Percentiles rank a stretch among this genome's conserved stretches.
phyloP scores from a whole-genome alignment of 2,113 vertebrate species.

The Tiliqua scincoides region DNA sequence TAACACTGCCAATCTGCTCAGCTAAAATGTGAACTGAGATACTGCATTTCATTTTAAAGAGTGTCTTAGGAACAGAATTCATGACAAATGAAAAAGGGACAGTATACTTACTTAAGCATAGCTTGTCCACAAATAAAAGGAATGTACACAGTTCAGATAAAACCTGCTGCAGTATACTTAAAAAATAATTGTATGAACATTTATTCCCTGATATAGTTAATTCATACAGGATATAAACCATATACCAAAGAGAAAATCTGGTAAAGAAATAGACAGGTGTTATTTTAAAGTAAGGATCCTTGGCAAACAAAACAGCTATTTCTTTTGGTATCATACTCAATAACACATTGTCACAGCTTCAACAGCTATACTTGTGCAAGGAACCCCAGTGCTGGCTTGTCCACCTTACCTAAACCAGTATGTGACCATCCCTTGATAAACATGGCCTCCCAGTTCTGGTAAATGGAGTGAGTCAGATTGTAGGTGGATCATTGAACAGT shows the following conservation, averaged over 20 bases:
- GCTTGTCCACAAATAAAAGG: slow-evolving; percentile 54
- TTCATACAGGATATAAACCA: slow-evolving; percentile 53
- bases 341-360: neutral
- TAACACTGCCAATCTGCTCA: slow-evolving; percentile 2
- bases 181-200: slow-evolving; percentile 37
- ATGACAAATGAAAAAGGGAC: slow-evolving; percentile 41
- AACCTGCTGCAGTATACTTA: slow-evolving; percentile 43
- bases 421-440: neutral
- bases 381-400: neutral
- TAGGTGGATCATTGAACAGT: neutral
- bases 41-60: slow-evolving; percentile 29
- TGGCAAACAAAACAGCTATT: neutral
- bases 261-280: slow-evolving; percentile 16
- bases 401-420: neutral
- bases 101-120: slow-evolving; percentile 30
- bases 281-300: neutral
- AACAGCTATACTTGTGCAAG: neutral
- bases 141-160: slow-evolving; percentile 54
- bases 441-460: neutral
- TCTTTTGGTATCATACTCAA: neutral
- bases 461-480: neutral
- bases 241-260: neutral
- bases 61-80: neutral
- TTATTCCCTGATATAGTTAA: slow-evolving; percentile 51
- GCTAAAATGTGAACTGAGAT: slow-evolving; percentile 43